Evolutionary conservation across 1,140 invertebrate species (phyloP).

Genomic region (Onthophagus taurus): DNA sequence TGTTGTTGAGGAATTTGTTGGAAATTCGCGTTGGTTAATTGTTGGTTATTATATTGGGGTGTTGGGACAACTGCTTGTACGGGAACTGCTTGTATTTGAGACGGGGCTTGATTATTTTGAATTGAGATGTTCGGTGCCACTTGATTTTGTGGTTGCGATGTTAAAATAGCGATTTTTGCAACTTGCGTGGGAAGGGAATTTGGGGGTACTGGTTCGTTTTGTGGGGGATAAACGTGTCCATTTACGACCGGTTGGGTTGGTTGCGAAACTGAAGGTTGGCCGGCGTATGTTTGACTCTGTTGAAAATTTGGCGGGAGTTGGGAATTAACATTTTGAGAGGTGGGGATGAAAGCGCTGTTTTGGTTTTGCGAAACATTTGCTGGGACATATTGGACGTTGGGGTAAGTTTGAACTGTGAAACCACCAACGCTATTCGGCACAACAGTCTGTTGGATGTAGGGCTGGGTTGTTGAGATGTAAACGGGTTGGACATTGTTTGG

Average conservation of each 20-base stretch:
- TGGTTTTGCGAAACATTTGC: slow-evolving; percentile 28
- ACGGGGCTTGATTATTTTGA: slow-evolving; percentile 3
- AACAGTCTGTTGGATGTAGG: slow-evolving; percentile 28
- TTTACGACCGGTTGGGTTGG: slow-evolving; percentile 31
- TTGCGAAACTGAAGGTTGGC: slow-evolving; percentile 25
- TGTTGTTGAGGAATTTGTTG: slow-evolving; percentile 17
- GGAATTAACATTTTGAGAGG: slow-evolving; percentile 25
- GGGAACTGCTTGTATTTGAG: slow-evolving; percentile 17
- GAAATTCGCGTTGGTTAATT: slow-evolving; percentile 22
- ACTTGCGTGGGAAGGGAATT: slow-evolving; percentile 28
- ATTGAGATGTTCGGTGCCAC: slow-evolving; percentile 4
- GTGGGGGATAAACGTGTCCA: slow-evolving; percentile 29
- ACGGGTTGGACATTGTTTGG: slow-evolving; percentile 26
- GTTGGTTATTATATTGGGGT: slow-evolving; percentile 15
- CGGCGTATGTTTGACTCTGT: slow-evolving; percentile 32
- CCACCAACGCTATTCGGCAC: slow-evolving; percentile 25
- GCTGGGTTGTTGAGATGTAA: slow-evolving; percentile 30
- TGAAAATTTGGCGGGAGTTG: slow-evolving; percentile 32
- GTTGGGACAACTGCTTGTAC: slow-evolving; percentile 16
- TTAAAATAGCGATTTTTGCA: slow-evolving; percentile 33
- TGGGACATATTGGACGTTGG: slow-evolving; percentile 34
- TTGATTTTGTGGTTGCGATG: slow-evolving; percentile 15
- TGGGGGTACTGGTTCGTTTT: slow-evolving; percentile 19
- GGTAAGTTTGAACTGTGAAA: slow-evolving; percentile 27
- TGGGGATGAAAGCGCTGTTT: slow-evolving; percentile 34